A percentile compares a stretch with the other conserved stretches of the same genome.
Conservation (phyloP, 2,113 vertebrate genomes). For the Toxotes chatareus region DNA sequence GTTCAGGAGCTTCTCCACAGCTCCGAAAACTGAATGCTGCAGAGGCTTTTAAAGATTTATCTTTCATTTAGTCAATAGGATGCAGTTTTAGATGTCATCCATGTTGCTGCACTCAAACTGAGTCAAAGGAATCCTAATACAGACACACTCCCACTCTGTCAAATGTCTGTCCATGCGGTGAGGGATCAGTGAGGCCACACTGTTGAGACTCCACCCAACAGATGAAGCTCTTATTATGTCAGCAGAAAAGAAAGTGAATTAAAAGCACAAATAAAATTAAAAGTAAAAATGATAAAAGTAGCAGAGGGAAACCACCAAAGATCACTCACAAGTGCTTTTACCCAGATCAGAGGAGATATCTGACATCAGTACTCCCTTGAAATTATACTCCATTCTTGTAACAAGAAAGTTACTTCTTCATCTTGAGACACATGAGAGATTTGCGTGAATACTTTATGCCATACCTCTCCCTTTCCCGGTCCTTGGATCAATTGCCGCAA, state of each 20-base stretch:
- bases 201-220: background rate
- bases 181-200: background rate
- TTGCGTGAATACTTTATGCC: background rate
- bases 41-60: no score
- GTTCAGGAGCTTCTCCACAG: no score
- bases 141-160: background rate
- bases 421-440: background rate
- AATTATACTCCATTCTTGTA: background rate
- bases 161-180: background rate
- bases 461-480: background rate
- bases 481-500: background rate
- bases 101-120: background rate
- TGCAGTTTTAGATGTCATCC: background rate
- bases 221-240: background rate
- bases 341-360: slow-evolving; percentile 16
- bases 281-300: slow-evolving; percentile 38
- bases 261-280: background rate
- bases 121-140: background rate
- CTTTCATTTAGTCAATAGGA: no score
- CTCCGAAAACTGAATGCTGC: no score
- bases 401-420: slow-evolving; percentile 4
- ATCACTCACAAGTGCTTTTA: slow-evolving; percentile 36
- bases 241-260: background rate
- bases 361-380: background rate
- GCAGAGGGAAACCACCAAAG: slow-evolving; percentile 20